Base-by-base conservation (phyloP, 2,797 vertebrate genomes). In the Lindbergichthys nudifrons region DNA sequence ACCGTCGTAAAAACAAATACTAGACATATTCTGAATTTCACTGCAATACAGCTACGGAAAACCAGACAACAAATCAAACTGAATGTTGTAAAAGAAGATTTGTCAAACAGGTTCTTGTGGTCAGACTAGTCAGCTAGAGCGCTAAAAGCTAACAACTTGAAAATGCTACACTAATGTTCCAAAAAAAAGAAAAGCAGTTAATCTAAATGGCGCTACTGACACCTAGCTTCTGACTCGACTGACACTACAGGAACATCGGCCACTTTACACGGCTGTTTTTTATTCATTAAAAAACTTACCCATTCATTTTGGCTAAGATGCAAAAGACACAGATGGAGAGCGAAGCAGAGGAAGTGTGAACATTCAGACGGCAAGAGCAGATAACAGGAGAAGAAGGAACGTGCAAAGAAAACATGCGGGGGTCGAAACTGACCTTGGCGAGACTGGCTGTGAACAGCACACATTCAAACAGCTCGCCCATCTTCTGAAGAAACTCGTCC, bases 371-470 rank as follows among this genome's bases (percentile, higher is more conserved):
- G 72, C 42, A 80, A 59, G 19, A 73, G 71, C 53, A 84, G 75
- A 80, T 66, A 74, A 71, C 10, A 72, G 19, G 23, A 68, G 41
- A 58, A 61, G 10, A 36, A 54, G 47, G 56, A 73, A 5, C 23
- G 26, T 56, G 14, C 41, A 57, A 5, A 72, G 48, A 56, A 43
- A 23, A n/a, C 2, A 12, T 0, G 10, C 12, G 3, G 0, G 2
- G 26, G 15, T 48, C 32, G 36, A 1, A 42, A 81, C 94, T 58
- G 86, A 99, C 97, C 96, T 99, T 99, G 78, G 98, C 98, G 64
- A 99, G 91, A 87, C 98, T 99, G 91, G 98, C 98, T 73, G 97
- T 99, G 85, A 99, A 99, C 79, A 99, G 96, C 84, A 99, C 98
- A 87, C 98, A 99, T 92, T 99, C 98, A 68, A 98, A 99, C 18